Percentiles rank a stretch among this genome's conserved stretches.
phyloP scores from a whole-genome alignment of 1,140 invertebrate genomes.

The Spodoptera frugiperda region DNA sequence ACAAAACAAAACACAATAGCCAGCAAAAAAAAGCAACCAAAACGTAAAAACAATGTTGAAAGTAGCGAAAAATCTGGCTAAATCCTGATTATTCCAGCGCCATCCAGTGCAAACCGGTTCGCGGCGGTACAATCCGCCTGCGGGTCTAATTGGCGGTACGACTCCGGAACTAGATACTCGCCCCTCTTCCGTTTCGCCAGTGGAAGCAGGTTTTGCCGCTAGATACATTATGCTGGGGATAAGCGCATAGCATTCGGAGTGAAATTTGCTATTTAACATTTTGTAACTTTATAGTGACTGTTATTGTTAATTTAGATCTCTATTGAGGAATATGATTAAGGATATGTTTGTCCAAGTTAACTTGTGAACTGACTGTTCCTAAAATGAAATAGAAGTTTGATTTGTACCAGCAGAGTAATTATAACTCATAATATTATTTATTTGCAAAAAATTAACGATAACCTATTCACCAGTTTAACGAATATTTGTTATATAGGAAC shows the following conservation, averaged over 20 bases:
- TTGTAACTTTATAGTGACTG: not conserved
- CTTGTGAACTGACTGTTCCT: no score
- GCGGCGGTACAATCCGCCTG: conserved; percentile 29
- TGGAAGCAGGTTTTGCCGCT: conserved; percentile 33
- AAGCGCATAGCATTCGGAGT: conserved; percentile 19
- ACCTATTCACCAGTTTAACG: no score
- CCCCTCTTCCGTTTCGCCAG: conserved; percentile 9
- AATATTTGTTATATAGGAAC: no score
- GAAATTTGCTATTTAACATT: conserved; percentile 4
- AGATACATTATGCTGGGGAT: conserved; percentile 31
- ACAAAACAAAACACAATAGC: not conserved
- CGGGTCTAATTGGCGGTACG: conserved; percentile 40
- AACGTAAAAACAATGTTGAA: not conserved
- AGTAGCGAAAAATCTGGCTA: conserved; percentile 8
- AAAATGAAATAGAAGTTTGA: no score
- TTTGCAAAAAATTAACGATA: no score
- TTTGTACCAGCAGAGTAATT: no score
- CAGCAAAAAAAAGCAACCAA: no score
- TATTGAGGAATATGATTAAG: no score
- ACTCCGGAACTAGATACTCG: conserved; percentile 13
- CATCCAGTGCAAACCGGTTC: conserved; percentile 8
- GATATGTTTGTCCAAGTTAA: no score
- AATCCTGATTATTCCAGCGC: conserved; percentile 26
- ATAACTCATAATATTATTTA: no score
- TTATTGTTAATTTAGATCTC: not conserved